Evolutionary conservation across 2,113 vertebrate genomes (phyloP).

Genomic region (Hippopotamus amphibius): DNA sequence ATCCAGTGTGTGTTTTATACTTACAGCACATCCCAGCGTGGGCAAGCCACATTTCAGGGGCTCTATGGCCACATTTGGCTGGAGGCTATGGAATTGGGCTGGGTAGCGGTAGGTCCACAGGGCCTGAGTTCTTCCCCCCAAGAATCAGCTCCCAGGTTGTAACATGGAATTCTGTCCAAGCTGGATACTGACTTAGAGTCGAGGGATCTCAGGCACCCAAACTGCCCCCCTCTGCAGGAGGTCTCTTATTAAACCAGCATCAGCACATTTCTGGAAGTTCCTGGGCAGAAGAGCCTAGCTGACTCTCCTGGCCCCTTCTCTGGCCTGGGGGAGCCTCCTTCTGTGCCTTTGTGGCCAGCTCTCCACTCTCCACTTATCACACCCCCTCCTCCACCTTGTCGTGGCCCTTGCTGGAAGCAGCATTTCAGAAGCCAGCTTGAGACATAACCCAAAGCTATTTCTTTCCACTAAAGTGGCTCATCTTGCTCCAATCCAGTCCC

Average conservation of each 20-base stretch:
- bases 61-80: not conserved
- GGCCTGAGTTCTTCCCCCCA: not conserved
- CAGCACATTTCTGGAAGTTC: not conserved
- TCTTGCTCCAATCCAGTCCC: not conserved
- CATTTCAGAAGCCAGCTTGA: not conserved
- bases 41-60: not conserved
- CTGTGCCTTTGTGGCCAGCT: not conserved
- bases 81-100: not conserved
- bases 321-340: not conserved
- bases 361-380: fast-evolving
- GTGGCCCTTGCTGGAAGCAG: not conserved
- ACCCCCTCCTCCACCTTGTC: not conserved
- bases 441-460: not conserved
- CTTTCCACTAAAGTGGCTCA: not conserved
- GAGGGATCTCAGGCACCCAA: not conserved
- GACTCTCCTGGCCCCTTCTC: fast-evolving
- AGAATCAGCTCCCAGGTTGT: not conserved
- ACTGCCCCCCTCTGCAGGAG: not conserved
- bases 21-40: not conserved
- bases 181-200: not conserved
- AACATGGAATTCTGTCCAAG: not conserved
- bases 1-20: not conserved
- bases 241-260: not conserved
- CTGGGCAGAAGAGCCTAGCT: not conserved
- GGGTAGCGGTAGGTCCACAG: not conserved